Percentiles rank a stretch among this genome's conserved stretches.
Conservation (phyloP, 1,140 invertebrate genomes). For the Hermatobates lingyangjiaoensis region DNA sequence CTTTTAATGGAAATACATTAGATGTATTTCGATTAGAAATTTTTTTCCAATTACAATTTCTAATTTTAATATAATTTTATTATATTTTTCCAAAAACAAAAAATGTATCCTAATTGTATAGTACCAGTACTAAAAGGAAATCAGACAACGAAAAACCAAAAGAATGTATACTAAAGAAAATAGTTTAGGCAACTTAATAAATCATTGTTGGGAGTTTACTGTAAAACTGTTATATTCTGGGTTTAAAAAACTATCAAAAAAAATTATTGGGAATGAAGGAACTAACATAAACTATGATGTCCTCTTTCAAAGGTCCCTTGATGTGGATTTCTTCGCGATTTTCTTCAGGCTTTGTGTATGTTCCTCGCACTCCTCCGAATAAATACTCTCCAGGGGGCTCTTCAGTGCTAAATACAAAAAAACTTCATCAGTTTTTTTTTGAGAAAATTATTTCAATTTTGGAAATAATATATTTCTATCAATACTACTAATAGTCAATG, state of each 20-base stretch:
- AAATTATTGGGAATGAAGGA: background rate
- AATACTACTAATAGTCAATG: too few relatives aligned
- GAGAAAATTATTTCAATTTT: too few relatives aligned
- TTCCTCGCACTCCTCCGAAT: conserved; percentile 23
- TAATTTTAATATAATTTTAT: too few relatives aligned
- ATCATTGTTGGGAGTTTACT: background rate
- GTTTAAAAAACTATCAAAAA: background rate
- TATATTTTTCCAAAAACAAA: too few relatives aligned
- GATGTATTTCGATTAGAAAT: too few relatives aligned
- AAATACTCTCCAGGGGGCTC: conserved; percentile 22
- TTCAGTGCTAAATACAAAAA: conserved; percentile 18
- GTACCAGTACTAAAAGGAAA: too few relatives aligned
- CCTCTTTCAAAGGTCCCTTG: conserved; percentile 26
- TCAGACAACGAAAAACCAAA: too few relatives aligned
- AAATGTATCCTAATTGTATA: too few relatives aligned
- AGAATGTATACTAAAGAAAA: too few relatives aligned
- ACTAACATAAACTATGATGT: conserved; percentile 22
- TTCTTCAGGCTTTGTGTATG: conserved; percentile 26
- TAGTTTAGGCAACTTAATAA: background rate
- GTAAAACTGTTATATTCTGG: background rate
- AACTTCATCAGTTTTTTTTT: background rate
- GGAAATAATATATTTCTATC: too few relatives aligned
- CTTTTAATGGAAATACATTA: too few relatives aligned
- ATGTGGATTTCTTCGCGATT: conserved; percentile 27
- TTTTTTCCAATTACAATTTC: too few relatives aligned